Evolutionary conservation across 2,113 vertebrate species (phyloP).

Genomic region (Lasiurus cinereus): DNA sequence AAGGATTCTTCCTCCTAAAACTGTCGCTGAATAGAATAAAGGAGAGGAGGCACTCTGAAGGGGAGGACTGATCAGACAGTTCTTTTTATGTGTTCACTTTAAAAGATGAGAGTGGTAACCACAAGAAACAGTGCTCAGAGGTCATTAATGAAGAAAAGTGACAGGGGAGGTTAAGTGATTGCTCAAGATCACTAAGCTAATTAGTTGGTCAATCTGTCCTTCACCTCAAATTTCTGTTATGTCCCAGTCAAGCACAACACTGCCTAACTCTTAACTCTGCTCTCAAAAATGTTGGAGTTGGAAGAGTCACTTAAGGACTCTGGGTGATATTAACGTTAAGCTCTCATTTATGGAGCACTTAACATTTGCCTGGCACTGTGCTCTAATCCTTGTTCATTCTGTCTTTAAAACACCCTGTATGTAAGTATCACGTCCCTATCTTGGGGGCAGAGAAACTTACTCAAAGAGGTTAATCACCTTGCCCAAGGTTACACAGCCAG

Average conservation of each 20-base stretch:
- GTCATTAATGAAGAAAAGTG: not conserved
- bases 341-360: not conserved
- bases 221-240: not conserved
- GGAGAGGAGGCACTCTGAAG: not conserved
- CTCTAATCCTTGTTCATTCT: not conserved
- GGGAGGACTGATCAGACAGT: not conserved
- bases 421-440: not conserved
- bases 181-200: conserved; percentile 10
- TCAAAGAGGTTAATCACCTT: conserved; percentile 8
- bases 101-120: not conserved
- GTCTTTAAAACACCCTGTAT: not conserved
- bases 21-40: not conserved
- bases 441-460: conserved; percentile 15
- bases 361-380: not conserved
- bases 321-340: not conserved
- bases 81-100: not conserved
- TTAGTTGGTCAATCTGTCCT: not conserved
- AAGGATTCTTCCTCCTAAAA: not conserved
- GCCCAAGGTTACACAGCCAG: not conserved
- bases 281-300: not conserved
- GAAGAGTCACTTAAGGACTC: not conserved
- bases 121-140: not conserved
- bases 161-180: not conserved
- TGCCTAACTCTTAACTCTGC: not conserved
- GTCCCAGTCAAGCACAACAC: not conserved